Percentiles rank a stretch among this genome's conserved stretches.
Conservation (phyloP, 2,113 vertebrate genomes). For the Takifugu bimaculatus region DNA sequence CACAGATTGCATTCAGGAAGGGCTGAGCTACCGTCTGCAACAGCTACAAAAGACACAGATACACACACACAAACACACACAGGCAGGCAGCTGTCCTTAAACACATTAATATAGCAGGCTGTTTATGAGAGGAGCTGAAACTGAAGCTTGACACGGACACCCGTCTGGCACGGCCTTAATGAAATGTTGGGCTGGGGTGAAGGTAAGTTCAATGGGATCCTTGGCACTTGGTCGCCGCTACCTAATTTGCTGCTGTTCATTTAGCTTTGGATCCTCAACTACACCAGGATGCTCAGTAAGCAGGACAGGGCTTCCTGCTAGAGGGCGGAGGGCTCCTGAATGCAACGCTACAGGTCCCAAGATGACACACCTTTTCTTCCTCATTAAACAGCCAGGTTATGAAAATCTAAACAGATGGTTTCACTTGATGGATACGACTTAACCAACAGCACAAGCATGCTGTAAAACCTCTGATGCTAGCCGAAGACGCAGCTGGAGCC, state of each 20-base stretch:
- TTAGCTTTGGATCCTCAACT: constrained; percentile 1
- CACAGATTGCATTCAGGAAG: constrained; percentile 2
- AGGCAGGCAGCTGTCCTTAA: constrained; percentile 78
- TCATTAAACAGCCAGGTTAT: too few species aligned
- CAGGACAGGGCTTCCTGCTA: background rate
- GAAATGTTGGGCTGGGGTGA: constrained; percentile 79
- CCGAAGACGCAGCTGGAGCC: background rate
- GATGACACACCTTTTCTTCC: too few species aligned
- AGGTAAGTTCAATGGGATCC: constrained; percentile 70
- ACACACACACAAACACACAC: constrained; percentile 39
- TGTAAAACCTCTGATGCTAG: too few species aligned
- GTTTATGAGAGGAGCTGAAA: constrained; percentile 81
- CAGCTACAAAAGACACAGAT: constrained; percentile 32
- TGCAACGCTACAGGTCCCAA: too few species aligned
- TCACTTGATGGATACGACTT: too few species aligned
- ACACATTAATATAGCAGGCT: constrained; percentile 83
- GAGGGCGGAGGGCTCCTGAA: too few species aligned
- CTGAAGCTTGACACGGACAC: constrained; percentile 73
- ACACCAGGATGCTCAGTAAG: constrained; percentile 19
- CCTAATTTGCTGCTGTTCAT: constrained; percentile 24
- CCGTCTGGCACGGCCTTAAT: constrained; percentile 78
- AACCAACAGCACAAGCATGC: too few species aligned
- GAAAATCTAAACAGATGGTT: too few species aligned
- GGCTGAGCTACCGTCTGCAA: constrained; percentile 5
- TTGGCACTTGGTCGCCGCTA: constrained; percentile 29